Percentiles rank a stretch among this genome's conserved stretches.
These are phyloP conservation scores for Conchocele bisecta DNA, from an alignment of 2,888 invertebrate species.

Conservation along the genomic window DNA sequence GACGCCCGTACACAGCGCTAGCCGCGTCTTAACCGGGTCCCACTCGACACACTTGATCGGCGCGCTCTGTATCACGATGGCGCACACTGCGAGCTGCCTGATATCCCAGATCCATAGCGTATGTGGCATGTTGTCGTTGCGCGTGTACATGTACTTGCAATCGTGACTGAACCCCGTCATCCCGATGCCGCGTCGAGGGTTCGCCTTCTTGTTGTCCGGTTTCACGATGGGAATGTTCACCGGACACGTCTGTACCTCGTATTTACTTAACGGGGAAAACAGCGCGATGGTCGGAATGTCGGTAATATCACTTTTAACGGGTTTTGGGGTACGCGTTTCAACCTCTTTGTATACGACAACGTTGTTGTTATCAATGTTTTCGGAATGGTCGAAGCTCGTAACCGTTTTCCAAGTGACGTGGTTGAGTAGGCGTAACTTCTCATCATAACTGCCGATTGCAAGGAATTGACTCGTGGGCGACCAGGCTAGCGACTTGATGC, in stretches of 20 bases:
- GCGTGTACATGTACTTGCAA: constrained; percentile 80
- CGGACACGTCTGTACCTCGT: constrained; percentile 71
- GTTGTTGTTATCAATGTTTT: constrained; percentile 64
- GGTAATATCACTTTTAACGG: constrained; percentile 64
- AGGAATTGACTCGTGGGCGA: constrained; percentile 83
- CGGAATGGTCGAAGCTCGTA: constrained; percentile 77
- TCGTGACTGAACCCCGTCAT: constrained; percentile 79
- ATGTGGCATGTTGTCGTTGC: constrained; percentile 82
- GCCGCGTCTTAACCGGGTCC: constrained; percentile 80
- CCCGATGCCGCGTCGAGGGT: constrained; percentile 81
- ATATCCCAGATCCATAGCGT: constrained; percentile 83
- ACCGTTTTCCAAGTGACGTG: constrained; percentile 83
- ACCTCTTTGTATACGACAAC: constrained; percentile 77
- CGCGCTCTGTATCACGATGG: constrained; percentile 80
- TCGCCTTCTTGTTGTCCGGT: constrained; percentile 80
- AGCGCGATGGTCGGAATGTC: constrained; percentile 72
- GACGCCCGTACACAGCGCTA: constrained; percentile 82
- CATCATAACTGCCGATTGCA: constrained; percentile 83
- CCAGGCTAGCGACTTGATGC: constrained; percentile 82
- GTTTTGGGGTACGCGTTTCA: constrained; percentile 70
- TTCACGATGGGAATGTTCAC: constrained; percentile 77
- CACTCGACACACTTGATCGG: constrained; percentile 82
- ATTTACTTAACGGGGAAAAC: constrained; percentile 78
- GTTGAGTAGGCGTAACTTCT: constrained; percentile 82
- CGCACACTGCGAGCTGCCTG: constrained; percentile 73